These are phyloP conservation scores for Pogonomyrmex barbatus DNA, from an alignment of 1,140 invertebrate genomes.

Conservation along the genomic window DNA sequence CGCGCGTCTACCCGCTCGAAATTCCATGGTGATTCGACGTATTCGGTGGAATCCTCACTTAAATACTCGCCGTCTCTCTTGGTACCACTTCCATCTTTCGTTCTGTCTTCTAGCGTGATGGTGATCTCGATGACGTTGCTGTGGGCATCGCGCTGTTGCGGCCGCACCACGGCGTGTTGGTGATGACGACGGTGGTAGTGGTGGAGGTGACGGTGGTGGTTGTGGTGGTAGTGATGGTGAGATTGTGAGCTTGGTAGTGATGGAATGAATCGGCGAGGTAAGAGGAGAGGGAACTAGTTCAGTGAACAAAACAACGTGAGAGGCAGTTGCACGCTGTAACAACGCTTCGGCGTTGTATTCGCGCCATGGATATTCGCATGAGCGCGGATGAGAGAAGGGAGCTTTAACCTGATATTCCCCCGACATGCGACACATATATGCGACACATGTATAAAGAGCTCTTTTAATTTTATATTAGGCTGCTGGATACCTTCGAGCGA, in stretches of 20 bases:
- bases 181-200: neutral
- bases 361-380: slow-evolving; percentile 25
- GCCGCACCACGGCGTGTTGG: slow-evolving; percentile 11
- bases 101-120: slow-evolving; percentile 60
- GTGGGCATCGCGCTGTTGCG: slow-evolving; percentile 44
- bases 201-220: neutral
- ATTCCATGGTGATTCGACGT: slow-evolving; percentile 48
- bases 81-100: neutral
- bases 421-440: no score
- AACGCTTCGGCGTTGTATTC: slow-evolving; percentile 63
- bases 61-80: slow-evolving; percentile 18
- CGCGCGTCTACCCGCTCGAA: slow-evolving; percentile 7
- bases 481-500: slow-evolving; percentile 41
- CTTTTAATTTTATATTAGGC: slow-evolving; percentile 56
- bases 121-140: slow-evolving; percentile 69
- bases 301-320: slow-evolving; percentile 81
- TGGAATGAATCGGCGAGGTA: slow-evolving; percentile 68
- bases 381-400: slow-evolving; percentile 32
- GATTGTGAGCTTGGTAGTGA: slow-evolving; percentile 63
- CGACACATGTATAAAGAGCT: slow-evolving; percentile 26
- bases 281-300: slow-evolving; percentile 80
- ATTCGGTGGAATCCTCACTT: slow-evolving; percentile 60
- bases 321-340: slow-evolving; percentile 78
- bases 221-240: slow-evolving; percentile 45
- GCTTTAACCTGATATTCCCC: slow-evolving; percentile 48